Percentiles rank a stretch among this genome's conserved stretches.
Conservation (phyloP, 2,113 vertebrate genomes). For the Seriola aureovittata region DNA sequence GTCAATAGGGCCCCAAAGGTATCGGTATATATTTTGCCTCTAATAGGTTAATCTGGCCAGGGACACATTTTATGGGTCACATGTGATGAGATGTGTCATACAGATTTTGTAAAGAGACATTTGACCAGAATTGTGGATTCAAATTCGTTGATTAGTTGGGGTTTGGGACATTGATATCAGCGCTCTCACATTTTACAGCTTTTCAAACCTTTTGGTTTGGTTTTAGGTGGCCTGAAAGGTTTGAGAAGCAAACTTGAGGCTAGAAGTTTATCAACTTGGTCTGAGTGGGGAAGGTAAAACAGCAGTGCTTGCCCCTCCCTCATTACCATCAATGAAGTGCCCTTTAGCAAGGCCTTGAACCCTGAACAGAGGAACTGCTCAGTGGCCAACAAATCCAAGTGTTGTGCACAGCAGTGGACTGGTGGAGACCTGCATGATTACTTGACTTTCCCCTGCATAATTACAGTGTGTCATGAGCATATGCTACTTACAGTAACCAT, state of each 20-base stretch:
- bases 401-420: slow-evolving; percentile 16
- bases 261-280: background rate
- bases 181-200: background rate
- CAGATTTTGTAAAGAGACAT: background rate
- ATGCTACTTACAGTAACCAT: slow-evolving; percentile 14
- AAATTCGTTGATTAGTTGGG: background rate
- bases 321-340: slow-evolving; percentile 11
- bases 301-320: background rate
- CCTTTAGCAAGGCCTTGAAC: slow-evolving; percentile 20
- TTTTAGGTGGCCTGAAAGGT: background rate
- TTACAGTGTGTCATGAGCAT: slow-evolving; percentile 22
- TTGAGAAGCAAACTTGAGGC: background rate
- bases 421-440: slow-evolving; percentile 6
- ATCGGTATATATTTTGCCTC: background rate
- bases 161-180: background rate
- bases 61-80: background rate
- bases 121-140: background rate
- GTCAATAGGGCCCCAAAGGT: too few species aligned
- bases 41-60: background rate
- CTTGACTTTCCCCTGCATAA: slow-evolving; percentile 39
- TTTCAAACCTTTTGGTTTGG: background rate
- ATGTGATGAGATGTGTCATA: background rate
- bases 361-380: slow-evolving; percentile 16
- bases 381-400: slow-evolving; percentile 19
- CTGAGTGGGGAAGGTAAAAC: background rate